A percentile compares a stretch with the other conserved stretches of the same genome.
Evolutionary conservation across 2,888 invertebrate species (phyloP).

Genomic region (Bombylius discolor): DNA sequence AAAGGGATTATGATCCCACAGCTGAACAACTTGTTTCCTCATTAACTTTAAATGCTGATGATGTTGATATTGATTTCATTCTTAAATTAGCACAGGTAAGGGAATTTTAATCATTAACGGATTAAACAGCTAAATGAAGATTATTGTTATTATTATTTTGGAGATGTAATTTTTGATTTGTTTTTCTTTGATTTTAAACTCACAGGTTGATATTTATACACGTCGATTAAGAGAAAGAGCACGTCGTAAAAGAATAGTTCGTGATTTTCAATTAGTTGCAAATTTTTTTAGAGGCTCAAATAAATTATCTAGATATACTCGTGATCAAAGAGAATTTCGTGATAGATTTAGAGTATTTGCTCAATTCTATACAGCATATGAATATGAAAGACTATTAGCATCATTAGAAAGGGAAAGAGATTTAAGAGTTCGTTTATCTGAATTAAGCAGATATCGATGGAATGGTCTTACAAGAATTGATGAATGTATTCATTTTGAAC

Average conservation of each 20-base stretch:
- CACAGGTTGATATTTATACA: conserved; percentile 72
- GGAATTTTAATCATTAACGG: too few species aligned
- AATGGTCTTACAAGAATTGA: conserved; percentile 73
- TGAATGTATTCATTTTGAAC: conserved; percentile 81
- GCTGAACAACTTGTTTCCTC: conserved; percentile 84
- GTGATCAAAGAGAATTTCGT: conserved; percentile 48
- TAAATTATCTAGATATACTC: conserved; percentile 31
- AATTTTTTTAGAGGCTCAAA: conserved; percentile 59
- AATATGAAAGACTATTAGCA: conserved; percentile 66
- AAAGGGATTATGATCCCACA: conserved; percentile 84
- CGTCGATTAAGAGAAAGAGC: conserved; percentile 71
- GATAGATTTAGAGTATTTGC: conserved; percentile 76
- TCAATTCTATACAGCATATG: conserved; percentile 76
- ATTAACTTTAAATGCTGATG: conserved; percentile 69
- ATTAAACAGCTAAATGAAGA: too few species aligned
- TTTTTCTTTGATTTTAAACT: neutral
- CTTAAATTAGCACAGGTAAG: conserved; percentile 65
- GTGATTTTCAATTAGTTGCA: conserved; percentile 81
- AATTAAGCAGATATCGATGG: conserved; percentile 69
- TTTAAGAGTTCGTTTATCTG: conserved; percentile 66
- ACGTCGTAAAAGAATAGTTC: conserved; percentile 74
- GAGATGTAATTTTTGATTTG: neutral
- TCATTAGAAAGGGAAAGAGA: conserved; percentile 76
- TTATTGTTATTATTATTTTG: too few species aligned
- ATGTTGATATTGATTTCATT: conserved; percentile 79